Evolutionary conservation across 2,888 invertebrate genomes (phyloP).

Genomic region (Ennomos erosarius): DNA sequence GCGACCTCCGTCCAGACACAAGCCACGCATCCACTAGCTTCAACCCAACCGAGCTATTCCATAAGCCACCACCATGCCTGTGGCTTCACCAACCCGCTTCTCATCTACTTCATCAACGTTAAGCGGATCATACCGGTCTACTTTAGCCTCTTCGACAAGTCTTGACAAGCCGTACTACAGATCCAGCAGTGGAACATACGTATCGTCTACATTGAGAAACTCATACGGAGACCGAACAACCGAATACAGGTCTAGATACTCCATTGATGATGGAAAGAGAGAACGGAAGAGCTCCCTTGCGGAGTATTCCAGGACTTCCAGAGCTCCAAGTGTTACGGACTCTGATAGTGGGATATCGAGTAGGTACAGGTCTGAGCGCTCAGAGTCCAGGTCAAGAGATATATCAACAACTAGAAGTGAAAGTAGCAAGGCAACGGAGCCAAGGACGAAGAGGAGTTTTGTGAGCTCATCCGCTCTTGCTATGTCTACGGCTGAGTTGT

Average conservation of each 20-base stretch:
- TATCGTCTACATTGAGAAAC: slow-evolving; percentile 63
- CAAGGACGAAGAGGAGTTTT: slow-evolving; percentile 7
- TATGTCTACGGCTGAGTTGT: slow-evolving; percentile 88
- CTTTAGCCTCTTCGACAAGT: slow-evolving; percentile 74
- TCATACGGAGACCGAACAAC: slow-evolving; percentile 69
- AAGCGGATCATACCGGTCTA: slow-evolving; percentile 80
- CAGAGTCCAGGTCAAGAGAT: slow-evolving; percentile 83
- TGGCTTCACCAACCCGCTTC: slow-evolving; percentile 84
- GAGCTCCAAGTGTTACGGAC: slow-evolving; percentile 78
- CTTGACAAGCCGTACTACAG: slow-evolving; percentile 85
- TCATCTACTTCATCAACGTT: slow-evolving; percentile 71
- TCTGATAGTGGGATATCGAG: slow-evolving; percentile 77
- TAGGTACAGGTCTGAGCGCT: slow-evolving; percentile 71
- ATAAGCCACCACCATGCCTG: slow-evolving; percentile 77
- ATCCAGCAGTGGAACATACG: slow-evolving; percentile 73
- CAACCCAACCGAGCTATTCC: neutral
- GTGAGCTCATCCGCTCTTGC: slow-evolving; percentile 77
- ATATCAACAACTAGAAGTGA: slow-evolving; percentile 84
- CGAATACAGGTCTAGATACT: slow-evolving; percentile 69
- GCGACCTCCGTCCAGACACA: slow-evolving; percentile 70
- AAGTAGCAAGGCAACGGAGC: slow-evolving; percentile 68
- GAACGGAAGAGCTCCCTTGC: slow-evolving; percentile 73
- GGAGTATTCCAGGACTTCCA: slow-evolving; percentile 66
- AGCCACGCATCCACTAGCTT: slow-evolving; percentile 45
- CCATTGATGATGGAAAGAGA: slow-evolving; percentile 73